phyloP scores from a whole-genome alignment of 2,888 invertebrate genomes.

The Helobdella robusta region DNA sequence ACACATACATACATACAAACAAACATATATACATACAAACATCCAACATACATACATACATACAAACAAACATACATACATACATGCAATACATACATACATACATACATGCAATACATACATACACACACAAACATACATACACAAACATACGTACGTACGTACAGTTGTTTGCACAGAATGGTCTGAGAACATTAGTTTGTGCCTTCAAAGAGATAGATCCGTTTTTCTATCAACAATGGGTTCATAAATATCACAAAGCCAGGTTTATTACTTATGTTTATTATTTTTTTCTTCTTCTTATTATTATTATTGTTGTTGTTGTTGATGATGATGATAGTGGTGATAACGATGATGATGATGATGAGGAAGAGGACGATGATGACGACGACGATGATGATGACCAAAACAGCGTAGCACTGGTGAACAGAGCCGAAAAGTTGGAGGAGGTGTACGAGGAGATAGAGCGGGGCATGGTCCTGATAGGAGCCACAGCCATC shows the following conservation, averaged over 20 bases:
- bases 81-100: no score
- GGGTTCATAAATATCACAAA: constrained; percentile 77
- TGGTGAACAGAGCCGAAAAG: constrained; percentile 78
- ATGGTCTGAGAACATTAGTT: constrained; percentile 87
- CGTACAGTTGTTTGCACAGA: constrained; percentile 92
- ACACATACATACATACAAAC: neutral
- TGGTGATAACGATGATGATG: neutral
- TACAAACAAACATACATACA: no score
- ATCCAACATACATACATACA: constrained; percentile 50
- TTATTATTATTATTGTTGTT: neutral
- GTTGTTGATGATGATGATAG: neutral
- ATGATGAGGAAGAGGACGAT: neutral
- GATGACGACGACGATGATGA: neutral
- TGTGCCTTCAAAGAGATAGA: constrained; percentile 72
- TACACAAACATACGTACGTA: no score
- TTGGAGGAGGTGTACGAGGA: constrained; percentile 90
- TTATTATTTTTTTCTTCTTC: no score
- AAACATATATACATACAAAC: no score
- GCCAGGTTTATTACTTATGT: constrained; percentile 56
- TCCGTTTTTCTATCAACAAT: constrained; percentile 50
- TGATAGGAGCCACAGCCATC: constrained; percentile 90
- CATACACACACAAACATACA: no score
- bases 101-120: no score
- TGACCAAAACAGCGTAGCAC: constrained; percentile 39
- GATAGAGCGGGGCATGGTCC: constrained; percentile 80